Percentiles rank a stretch among this genome's conserved stretches.
phyloP scores from a whole-genome alignment of 2,113 vertebrate genomes.

The Perca flavescens region DNA sequence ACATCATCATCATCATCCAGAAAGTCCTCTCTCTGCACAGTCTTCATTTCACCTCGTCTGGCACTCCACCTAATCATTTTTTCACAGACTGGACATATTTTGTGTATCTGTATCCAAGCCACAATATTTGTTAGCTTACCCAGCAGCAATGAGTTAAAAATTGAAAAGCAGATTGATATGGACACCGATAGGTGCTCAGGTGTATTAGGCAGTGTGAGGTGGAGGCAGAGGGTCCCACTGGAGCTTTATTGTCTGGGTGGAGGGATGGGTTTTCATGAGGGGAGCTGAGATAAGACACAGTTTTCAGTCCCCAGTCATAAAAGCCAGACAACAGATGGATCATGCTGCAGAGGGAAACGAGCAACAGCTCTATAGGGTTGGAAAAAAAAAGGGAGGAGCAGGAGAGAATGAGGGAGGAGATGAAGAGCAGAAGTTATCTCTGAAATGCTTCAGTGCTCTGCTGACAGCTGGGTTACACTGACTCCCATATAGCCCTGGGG shows the following conservation, averaged over 20 bases:
- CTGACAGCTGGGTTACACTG: slow-evolving; percentile 59
- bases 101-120: not conserved
- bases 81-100: not conserved
- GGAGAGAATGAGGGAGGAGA: slow-evolving; percentile 6
- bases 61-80: slow-evolving; percentile 22
- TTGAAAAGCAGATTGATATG: slow-evolving; percentile 46
- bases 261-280: slow-evolving; percentile 38
- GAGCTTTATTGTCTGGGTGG: slow-evolving; percentile 27
- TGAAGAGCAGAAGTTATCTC: slow-evolving; percentile 40
- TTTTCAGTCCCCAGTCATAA: slow-evolving; percentile 42
- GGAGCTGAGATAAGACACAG: slow-evolving; percentile 32
- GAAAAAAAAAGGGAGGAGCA: not conserved
- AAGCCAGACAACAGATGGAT: slow-evolving; percentile 59
- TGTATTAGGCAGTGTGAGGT: slow-evolving; percentile 9
- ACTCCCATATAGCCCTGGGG: slow-evolving; percentile 24
- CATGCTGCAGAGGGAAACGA: slow-evolving; percentile 27
- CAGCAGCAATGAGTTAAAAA: slow-evolving; percentile 22
- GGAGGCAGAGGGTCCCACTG: slow-evolving; percentile 16
- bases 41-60: slow-evolving; percentile 30
- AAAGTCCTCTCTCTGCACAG: slow-evolving; percentile 14
- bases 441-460: slow-evolving; percentile 56
- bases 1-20: slow-evolving; percentile 5
- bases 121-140: slow-evolving; percentile 27
- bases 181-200: slow-evolving; percentile 25
- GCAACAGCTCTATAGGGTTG: slow-evolving; percentile 23